A percentile compares a stretch with the other conserved stretches of the same genome.
These are phyloP conservation scores for Alcis repandata DNA, from an alignment of 2,888 invertebrate species.

Conservation along the genomic window DNA sequence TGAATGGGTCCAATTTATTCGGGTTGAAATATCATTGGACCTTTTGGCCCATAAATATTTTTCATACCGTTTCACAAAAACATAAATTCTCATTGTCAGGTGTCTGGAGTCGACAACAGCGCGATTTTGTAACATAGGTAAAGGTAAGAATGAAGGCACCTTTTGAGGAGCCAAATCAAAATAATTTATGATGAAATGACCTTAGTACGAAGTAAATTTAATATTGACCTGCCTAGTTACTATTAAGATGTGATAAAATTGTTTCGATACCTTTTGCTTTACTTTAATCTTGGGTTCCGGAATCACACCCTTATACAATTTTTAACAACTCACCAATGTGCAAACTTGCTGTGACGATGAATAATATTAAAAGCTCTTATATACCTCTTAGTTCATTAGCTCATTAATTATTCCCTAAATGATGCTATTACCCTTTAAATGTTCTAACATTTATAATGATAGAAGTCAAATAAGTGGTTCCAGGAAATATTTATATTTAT, in stretches of 20 bases:
- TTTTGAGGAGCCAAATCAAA: slow-evolving; percentile 22
- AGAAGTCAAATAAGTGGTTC: slow-evolving; percentile 11
- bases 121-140: slow-evolving; percentile 29
- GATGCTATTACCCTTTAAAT: slow-evolving; percentile 11
- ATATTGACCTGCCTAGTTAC: too few relatives aligned
- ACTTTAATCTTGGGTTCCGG: too few relatives aligned
- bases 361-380: too few relatives aligned
- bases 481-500: slow-evolving; percentile 20
- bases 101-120: slow-evolving; percentile 31
- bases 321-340: too few relatives aligned
- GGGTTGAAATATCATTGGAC: slow-evolving; percentile 30
- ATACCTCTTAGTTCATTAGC: not conserved
- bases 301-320: too few relatives aligned
- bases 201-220: slow-evolving; percentile 20
- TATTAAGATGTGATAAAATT: not conserved
- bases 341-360: too few relatives aligned
- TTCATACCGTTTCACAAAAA: slow-evolving; percentile 35
- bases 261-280: too few relatives aligned
- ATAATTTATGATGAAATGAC: slow-evolving; percentile 27
- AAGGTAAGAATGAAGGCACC: slow-evolving; percentile 29
- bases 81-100: slow-evolving; percentile 35
- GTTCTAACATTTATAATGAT: slow-evolving; percentile 11
- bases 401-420: slow-evolving; percentile 3
- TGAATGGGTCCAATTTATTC: slow-evolving; percentile 22
- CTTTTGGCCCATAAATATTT: slow-evolving; percentile 38